phyloP scores from a whole-genome alignment of 2,888 invertebrate genomes.

The Oligia strigilis region DNA sequence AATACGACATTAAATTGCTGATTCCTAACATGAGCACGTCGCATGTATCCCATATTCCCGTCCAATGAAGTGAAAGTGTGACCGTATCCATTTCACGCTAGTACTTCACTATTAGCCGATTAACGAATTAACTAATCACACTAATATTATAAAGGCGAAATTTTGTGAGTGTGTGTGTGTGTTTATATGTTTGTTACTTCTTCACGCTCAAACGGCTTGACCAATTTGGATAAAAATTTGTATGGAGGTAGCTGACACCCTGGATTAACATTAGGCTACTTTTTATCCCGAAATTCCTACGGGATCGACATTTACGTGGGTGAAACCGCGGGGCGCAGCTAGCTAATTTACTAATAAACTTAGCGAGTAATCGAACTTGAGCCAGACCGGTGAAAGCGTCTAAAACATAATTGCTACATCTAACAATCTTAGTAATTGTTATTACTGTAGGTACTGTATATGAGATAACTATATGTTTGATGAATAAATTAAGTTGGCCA shows the following conservation, averaged over 20 bases:
- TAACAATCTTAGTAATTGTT: slow-evolving; percentile 62
- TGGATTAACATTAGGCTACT: no score
- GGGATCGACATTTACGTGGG: no score
- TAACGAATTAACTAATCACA: slow-evolving; percentile 48
- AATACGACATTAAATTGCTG: neutral
- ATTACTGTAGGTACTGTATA: slow-evolving; percentile 60
- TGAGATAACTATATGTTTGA: slow-evolving; percentile 54
- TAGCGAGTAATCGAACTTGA: slow-evolving; percentile 52
- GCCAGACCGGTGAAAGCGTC: slow-evolving; percentile 61
- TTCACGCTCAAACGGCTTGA: no score
- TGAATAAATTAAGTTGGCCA: slow-evolving; percentile 41
- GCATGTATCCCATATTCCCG: slow-evolving; percentile 35
- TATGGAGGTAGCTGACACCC: no score
- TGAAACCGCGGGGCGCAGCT: no score
- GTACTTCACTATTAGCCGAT: slow-evolving; percentile 56
- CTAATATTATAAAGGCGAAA: no score
- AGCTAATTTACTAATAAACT: slow-evolving; percentile 63
- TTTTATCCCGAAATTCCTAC: no score
- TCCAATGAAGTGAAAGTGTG: slow-evolving; percentile 65
- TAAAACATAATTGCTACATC: slow-evolving; percentile 56
- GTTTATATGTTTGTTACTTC: no score
- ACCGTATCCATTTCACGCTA: slow-evolving; percentile 53
- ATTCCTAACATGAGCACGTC: slow-evolving; percentile 13
- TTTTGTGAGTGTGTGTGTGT: no score
- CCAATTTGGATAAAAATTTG: no score